phyloP scores from a whole-genome alignment of 1,140 invertebrate genomes.

The Diplogasteroides magnus region DNA sequence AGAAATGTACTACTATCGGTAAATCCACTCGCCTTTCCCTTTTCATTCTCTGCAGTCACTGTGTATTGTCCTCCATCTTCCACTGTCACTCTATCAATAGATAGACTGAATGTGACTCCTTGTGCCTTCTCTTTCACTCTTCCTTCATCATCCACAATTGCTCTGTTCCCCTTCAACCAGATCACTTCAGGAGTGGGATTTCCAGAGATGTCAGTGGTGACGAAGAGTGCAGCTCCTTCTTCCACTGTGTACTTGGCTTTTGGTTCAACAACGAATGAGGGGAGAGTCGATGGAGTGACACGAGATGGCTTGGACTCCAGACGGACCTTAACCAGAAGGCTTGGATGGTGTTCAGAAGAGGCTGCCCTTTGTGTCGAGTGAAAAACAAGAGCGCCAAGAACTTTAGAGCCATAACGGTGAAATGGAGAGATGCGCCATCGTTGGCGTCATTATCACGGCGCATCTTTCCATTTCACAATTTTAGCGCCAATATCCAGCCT shows the following conservation, averaged over 20 bases:
- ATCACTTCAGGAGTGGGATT: slow-evolving; percentile 19
- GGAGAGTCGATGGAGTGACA: slow-evolving; percentile 4
- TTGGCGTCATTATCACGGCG: no score
- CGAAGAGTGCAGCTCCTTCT: slow-evolving; percentile 19
- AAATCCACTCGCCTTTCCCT: slow-evolving; percentile 16
- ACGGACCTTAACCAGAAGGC: no score
- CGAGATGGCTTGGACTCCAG: neutral
- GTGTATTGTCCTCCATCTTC: slow-evolving; percentile 37
- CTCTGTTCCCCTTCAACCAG: neutral
- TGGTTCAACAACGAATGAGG: slow-evolving; percentile 27
- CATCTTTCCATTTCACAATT: no score
- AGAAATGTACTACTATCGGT: no score
- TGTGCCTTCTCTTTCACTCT: slow-evolving; percentile 18
- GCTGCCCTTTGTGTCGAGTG: no score
- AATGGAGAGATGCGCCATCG: no score
- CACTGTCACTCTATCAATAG: slow-evolving; percentile 8
- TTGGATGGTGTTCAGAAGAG: no score
- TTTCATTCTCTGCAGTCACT: slow-evolving; percentile 23
- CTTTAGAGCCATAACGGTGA: no score
- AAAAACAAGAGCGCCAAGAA: no score
- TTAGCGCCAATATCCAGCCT: no score
- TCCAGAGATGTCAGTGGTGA: slow-evolving; percentile 28
- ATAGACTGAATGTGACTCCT: slow-evolving; percentile 22
- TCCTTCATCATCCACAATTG: no score
- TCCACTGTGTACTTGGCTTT: slow-evolving; percentile 29